Percentiles rank a stretch among this genome's conserved stretches.
Conservation (phyloP, 2,113 vertebrate species). For the Bos javanicus region DNA sequence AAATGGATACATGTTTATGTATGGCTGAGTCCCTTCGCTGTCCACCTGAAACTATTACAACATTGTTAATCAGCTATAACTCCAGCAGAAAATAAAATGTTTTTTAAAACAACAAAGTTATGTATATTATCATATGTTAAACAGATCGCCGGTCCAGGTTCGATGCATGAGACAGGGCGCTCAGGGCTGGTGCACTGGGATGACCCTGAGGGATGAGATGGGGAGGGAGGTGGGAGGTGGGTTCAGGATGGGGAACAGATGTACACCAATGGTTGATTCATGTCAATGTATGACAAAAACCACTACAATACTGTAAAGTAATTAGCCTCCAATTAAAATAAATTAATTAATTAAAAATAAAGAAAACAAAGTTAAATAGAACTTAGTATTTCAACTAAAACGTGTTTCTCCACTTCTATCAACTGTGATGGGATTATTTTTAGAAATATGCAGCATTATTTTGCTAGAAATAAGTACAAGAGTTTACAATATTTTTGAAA, state of each 20-base stretch:
- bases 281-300: not conserved
- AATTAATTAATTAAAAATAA: not conserved
- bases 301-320: not conserved
- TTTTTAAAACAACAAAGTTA: not conserved
- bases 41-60: not conserved
- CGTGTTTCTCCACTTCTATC: not conserved
- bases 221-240: not conserved
- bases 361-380: not conserved
- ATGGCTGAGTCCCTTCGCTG: not conserved
- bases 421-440: not conserved
- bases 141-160: rapidly evolving
- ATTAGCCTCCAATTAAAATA: not conserved
- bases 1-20: not conserved
- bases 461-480: not conserved
- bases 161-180: too few relatives aligned
- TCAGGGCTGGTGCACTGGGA: too few relatives aligned
- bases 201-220: too few relatives aligned
- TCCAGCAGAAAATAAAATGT: not conserved
- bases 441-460: not conserved
- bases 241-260: not conserved
- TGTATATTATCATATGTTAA: not conserved
- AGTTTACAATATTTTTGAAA: not conserved
- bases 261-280: not conserved
- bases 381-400: not conserved
- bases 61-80: not conserved